Conservation (phyloP, 2,797 vertebrate species). For the Sebastes iracundus region DNA sequence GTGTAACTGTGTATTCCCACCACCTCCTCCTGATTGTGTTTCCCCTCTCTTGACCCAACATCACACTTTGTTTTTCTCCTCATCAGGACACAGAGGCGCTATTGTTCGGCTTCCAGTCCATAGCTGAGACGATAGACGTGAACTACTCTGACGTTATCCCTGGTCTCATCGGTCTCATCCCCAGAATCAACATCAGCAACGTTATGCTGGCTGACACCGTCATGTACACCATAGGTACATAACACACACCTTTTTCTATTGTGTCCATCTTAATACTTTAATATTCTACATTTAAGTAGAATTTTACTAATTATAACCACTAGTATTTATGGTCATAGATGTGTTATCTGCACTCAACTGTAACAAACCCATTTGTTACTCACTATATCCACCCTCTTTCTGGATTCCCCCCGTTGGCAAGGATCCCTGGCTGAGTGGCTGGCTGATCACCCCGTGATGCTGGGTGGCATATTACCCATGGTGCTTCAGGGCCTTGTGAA, state of each 20-base stretch:
- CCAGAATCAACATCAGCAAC: conserved; percentile 95
- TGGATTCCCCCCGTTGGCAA: conserved; percentile 46
- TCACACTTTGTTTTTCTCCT: neutral
- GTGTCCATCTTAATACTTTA: rapidly evolving
- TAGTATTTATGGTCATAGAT: neutral
- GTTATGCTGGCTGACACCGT: conserved; percentile 95
- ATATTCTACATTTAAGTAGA: neutral
- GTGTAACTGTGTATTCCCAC: neutral
- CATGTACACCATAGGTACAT: conserved; percentile 96
- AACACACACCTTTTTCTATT: neutral
- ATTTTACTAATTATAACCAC: neutral
- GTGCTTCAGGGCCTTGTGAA: conserved; percentile 94
- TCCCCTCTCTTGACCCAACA: neutral
- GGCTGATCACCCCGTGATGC: conserved; percentile 96
- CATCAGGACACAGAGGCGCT: conserved; percentile 93
- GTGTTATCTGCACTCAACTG: neutral
- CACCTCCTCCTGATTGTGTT: neutral
- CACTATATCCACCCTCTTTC: neutral
- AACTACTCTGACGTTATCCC: conserved; percentile 99
- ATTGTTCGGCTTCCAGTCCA: conserved; percentile 98
- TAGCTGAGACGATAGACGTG: conserved; percentile 98
- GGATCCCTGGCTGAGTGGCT: conserved; percentile 97
- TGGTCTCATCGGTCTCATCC: conserved; percentile 95
- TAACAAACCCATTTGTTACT: neutral
- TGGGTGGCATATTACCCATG: conserved; percentile 91